Evolutionary conservation across 1,140 invertebrate genomes (phyloP).

Genomic region (Zophobas morio): DNA sequence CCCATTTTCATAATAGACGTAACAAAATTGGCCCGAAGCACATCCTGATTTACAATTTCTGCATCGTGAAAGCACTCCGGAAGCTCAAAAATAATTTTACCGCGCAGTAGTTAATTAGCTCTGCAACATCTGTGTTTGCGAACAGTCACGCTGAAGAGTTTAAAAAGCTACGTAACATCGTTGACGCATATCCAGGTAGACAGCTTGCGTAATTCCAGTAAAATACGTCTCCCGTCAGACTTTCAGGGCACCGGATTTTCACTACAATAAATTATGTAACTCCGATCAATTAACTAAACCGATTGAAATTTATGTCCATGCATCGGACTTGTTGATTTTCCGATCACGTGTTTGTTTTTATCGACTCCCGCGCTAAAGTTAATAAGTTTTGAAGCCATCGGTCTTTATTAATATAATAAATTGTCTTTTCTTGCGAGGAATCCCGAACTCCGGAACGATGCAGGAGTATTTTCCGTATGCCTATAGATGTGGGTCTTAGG

Average conservation of each 20-base stretch:
- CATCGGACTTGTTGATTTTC: slow-evolving; percentile 25
- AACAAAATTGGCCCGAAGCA: too few species aligned
- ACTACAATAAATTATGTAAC: not conserved
- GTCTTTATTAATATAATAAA: slow-evolving; percentile 40
- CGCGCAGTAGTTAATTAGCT: too few species aligned
- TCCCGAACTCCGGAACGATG: slow-evolving; percentile 5
- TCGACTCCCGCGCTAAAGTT: not conserved
- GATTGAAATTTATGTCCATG: slow-evolving; percentile 14
- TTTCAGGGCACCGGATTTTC: not conserved
- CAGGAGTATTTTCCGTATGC: slow-evolving; percentile 2
- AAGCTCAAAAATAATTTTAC: too few species aligned
- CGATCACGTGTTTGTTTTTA: slow-evolving; percentile 17
- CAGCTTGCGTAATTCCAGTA: too few species aligned
- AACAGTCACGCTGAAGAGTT: too few species aligned
- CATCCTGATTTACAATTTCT: too few species aligned
- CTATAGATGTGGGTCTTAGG: slow-evolving; percentile 20
- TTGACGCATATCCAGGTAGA: too few species aligned
- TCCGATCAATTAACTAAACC: slow-evolving; percentile 8
- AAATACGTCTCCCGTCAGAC: too few species aligned
- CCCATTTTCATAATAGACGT: too few species aligned
- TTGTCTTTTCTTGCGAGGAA: slow-evolving; percentile 31
- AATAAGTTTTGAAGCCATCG: not conserved
- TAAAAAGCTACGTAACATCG: too few species aligned
- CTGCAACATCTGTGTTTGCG: too few species aligned
- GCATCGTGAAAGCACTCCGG: too few species aligned